These are phyloP conservation scores for Conopomorpha cramerella DNA, from an alignment of 1,140 invertebrate genomes.

Conservation along the genomic window DNA sequence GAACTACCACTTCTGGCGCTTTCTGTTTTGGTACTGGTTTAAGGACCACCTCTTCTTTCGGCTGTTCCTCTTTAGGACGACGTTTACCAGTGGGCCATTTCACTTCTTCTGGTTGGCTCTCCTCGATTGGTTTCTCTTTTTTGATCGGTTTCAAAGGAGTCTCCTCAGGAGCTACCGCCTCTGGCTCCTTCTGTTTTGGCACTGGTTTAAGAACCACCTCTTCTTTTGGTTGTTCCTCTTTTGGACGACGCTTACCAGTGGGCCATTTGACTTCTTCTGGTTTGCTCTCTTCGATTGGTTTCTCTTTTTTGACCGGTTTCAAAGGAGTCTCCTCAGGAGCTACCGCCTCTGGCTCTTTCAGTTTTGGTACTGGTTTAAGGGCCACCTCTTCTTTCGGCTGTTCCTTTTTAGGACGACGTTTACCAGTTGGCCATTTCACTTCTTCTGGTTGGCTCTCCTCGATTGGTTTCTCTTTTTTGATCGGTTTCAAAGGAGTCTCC, in stretches of 20 bases:
- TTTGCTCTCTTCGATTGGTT: slow-evolving; percentile 5
- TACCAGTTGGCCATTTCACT: slow-evolving; percentile 4
- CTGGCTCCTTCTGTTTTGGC: slow-evolving; percentile 10
- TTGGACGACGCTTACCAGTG: slow-evolving; percentile 6
- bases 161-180: too few species aligned
- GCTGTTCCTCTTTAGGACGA: neutral
- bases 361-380: slow-evolving; percentile 6
- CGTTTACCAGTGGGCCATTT: slow-evolving; percentile 3
- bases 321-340: slow-evolving; percentile 4
- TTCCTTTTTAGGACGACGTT: slow-evolving; percentile 5
- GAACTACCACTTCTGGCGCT: slow-evolving; percentile 10
- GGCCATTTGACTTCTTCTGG: slow-evolving; percentile 8
- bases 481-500: slow-evolving; percentile 1
- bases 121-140: slow-evolving; percentile 3
- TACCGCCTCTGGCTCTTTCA: slow-evolving; percentile 6
- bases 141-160: neutral
- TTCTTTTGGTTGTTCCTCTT: slow-evolving; percentile 12
- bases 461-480: slow-evolving; percentile 2
- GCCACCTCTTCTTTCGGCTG: slow-evolving; percentile 7
- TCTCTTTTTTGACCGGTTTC: slow-evolving; percentile 5
- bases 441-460: slow-evolving; percentile 1
- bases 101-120: slow-evolving; percentile 1
- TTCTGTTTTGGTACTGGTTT: slow-evolving; percentile 31
- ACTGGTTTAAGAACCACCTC: slow-evolving; percentile 12
- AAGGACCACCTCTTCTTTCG: slow-evolving; percentile 17